phyloP scores from a whole-genome alignment of 2,888 invertebrate genomes.

The Galerucella nymphaeae region DNA sequence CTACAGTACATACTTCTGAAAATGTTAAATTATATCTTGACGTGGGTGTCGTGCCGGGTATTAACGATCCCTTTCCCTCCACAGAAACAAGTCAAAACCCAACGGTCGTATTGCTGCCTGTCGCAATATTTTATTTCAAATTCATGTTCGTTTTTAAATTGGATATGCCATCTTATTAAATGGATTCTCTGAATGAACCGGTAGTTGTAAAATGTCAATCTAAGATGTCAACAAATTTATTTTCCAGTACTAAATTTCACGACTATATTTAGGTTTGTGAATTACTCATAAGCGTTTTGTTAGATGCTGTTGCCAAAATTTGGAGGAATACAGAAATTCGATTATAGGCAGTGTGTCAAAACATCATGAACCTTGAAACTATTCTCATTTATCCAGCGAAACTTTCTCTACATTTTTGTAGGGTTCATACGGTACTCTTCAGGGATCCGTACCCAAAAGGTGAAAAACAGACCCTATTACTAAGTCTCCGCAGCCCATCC shows the following conservation, averaged over 20 bases:
- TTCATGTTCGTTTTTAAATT: slow-evolving; percentile 4
- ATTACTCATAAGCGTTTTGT: too few species aligned
- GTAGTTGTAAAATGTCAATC: slow-evolving; percentile 1
- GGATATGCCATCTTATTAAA: slow-evolving; percentile 5
- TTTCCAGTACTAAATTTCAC: not conserved
- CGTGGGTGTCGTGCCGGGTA: slow-evolving; percentile 8
- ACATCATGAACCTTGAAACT: too few species aligned
- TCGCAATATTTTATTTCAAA: slow-evolving; percentile 12
- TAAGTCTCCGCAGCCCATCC: too few species aligned
- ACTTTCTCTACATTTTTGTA: too few species aligned
- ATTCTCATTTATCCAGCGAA: too few species aligned
- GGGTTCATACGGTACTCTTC: too few species aligned
- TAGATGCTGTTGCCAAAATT: too few species aligned
- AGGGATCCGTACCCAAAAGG: too few species aligned
- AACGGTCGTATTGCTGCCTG: slow-evolving; percentile 18
- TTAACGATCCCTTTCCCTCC: slow-evolving; percentile 11
- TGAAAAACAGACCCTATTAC: too few species aligned
- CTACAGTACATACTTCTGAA: slow-evolving; percentile 13
- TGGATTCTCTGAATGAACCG: not conserved
- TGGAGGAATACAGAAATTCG: too few species aligned
- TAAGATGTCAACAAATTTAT: not conserved
- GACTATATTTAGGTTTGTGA: too few species aligned
- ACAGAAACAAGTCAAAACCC: slow-evolving; percentile 14
- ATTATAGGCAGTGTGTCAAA: too few species aligned
- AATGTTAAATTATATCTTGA: slow-evolving; percentile 23